These are phyloP conservation scores for Pipa parva DNA, from an alignment of 2,113 vertebrate species.

Conservation along the genomic window DNA sequence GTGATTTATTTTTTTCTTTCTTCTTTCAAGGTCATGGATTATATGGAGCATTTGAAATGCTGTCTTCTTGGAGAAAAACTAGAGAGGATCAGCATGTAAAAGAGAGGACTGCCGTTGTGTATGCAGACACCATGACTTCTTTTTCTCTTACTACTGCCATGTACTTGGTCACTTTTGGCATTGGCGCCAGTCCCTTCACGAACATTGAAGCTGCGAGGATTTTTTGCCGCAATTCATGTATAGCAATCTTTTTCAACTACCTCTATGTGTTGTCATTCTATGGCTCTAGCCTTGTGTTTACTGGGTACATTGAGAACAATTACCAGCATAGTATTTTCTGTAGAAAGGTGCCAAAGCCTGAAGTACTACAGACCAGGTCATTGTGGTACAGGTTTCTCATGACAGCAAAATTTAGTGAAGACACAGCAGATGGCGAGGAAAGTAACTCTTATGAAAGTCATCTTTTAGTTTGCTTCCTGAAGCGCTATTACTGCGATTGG, in stretches of 20 bases:
- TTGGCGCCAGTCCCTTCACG: slow-evolving; percentile 96
- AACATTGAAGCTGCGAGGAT: slow-evolving; percentile 98
- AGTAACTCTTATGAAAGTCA: slow-evolving; percentile 87
- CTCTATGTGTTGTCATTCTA: slow-evolving; percentile 97
- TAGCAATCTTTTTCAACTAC: slow-evolving; percentile 92
- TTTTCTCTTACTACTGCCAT: slow-evolving; percentile 95
- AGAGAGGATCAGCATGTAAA: slow-evolving; percentile 97
- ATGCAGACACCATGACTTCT: slow-evolving; percentile 94
- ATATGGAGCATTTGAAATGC: slow-evolving; percentile 96
- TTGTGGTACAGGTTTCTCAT: slow-evolving; percentile 96
- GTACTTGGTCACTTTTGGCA: slow-evolving; percentile 94
- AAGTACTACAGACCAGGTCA: slow-evolving; percentile 87
- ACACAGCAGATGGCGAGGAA: slow-evolving; percentile 69
- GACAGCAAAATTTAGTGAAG: slow-evolving; percentile 91
- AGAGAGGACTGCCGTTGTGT: slow-evolving; percentile 92
- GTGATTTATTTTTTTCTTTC: slow-evolving; percentile 61
- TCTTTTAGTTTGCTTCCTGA: slow-evolving; percentile 92
- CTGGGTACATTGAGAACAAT: slow-evolving; percentile 95
- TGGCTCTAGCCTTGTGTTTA: slow-evolving; percentile 95
- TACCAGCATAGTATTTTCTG: slow-evolving; percentile 98
- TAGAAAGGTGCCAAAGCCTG: slow-evolving; percentile 89
- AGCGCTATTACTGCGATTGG: slow-evolving; percentile 97
- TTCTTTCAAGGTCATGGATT: slow-evolving; percentile 84
- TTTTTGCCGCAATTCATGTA: slow-evolving; percentile 92
- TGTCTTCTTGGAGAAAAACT: slow-evolving; percentile 95